Conservation (phyloP, 1,140 invertebrate species). For the Drosophila lacteicornis region DNA sequence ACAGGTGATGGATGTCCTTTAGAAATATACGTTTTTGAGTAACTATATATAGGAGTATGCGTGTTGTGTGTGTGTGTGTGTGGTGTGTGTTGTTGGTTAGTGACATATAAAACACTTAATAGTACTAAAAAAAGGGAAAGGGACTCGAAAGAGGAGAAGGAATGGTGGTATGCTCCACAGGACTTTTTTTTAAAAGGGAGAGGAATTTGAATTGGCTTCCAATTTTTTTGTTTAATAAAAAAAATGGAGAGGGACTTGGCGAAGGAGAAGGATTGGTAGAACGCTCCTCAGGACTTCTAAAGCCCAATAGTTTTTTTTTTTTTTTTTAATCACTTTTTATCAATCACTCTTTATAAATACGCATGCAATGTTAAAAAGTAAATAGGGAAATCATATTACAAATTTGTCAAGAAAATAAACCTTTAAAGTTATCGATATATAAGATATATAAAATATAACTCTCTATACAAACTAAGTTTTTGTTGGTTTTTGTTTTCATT, state of each 20-base stretch:
- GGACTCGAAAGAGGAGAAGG: not conserved
- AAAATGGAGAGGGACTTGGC: slow-evolving; percentile 2
- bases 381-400: slow-evolving; percentile 42
- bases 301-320: not conserved
- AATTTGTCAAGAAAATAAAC: slow-evolving; percentile 10
- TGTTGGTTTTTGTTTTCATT: slow-evolving; percentile 44
- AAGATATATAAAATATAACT: slow-evolving; percentile 66
- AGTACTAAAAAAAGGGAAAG: slow-evolving; percentile 14
- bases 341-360: slow-evolving; percentile 48
- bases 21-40: slow-evolving; percentile 24
- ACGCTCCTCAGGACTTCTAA: slow-evolving; percentile 5
- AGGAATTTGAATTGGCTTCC: too few species aligned
- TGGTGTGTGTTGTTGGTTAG: slow-evolving; percentile 38
- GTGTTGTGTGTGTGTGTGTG: not conserved
- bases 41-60: slow-evolving; percentile 24
- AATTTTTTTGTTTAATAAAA: slow-evolving; percentile 28
- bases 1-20: slow-evolving; percentile 39
- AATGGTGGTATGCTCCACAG: not conserved
- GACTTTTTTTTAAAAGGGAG: too few species aligned
- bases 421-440: slow-evolving; percentile 24
- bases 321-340: not conserved
- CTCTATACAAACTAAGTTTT: slow-evolving; percentile 72
- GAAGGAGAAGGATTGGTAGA: not conserved
- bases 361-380: slow-evolving; percentile 62
- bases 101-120: slow-evolving; percentile 49